Evolutionary conservation across 2,113 vertebrate species (phyloP), one percentile per base, ranked within the genome.

Genomic region (Nanger granti): DNA sequence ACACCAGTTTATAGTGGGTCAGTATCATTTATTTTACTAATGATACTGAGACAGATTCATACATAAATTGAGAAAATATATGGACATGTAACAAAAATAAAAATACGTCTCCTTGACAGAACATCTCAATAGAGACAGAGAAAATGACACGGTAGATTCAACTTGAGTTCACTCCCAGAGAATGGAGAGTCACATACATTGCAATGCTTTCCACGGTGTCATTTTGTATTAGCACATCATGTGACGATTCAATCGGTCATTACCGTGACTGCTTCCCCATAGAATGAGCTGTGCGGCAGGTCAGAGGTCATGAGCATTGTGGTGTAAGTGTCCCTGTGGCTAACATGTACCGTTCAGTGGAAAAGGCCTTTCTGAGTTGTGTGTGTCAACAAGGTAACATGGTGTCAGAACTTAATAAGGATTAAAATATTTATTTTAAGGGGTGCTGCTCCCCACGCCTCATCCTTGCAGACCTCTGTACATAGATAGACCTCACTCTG

Each of bases 271-370:
- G 41, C 24, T 4, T 31, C 37, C 8, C 34, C n/a, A 17, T 0
- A 41, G 59, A 55, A 2, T 18, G 20, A 26, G 41, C 34, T 47
- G 2, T 15, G 11, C 0, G n/a, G 47, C 7, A 24, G 41, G 41
- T 54, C 49, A 3, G 3, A 20, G 34, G 54, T 37, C 82, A 57
- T 6, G 1, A 4, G 8, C 11, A 3, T 1, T 1, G 29, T 0
- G 7, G 17, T 8, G 8, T 5, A 17, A 11, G 8, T 14, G 62
- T 14, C 73, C 47, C 24, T 1, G 10, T 1, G 24, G 54, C 15
- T 80, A 8, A 37, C n/a, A 24, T 41, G 26, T 18, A 49, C 0
- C 2, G 13, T 28, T 49, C 13, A 3, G n/a, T 5, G 3, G 15
- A n/a, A 73, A 89, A 54, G 47, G 22, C 22, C 37, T 79, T 64